These are phyloP conservation scores for Psittacula derbiana DNA, from an alignment of 2,797 vertebrate species.

Conservation along the genomic window DNA sequence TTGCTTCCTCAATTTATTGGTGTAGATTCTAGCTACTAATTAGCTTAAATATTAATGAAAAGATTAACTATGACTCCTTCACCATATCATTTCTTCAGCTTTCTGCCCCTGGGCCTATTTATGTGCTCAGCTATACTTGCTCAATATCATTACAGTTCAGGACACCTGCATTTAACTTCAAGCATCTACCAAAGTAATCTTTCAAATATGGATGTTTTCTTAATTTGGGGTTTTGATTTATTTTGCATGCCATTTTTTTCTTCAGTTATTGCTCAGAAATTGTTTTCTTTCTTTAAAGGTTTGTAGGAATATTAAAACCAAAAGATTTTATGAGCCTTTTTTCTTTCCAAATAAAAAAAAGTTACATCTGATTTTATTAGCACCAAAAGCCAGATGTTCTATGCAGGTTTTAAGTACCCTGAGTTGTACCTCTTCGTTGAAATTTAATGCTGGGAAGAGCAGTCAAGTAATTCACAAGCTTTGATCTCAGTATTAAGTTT, in stretches of 20 bases:
- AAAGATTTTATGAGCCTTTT: background rate
- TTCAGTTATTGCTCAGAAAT: background rate
- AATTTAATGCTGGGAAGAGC: constrained; percentile 34
- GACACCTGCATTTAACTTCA: background rate
- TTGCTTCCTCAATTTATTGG: constrained; percentile 19
- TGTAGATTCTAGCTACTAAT: constrained; percentile 26
- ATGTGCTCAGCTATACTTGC: background rate
- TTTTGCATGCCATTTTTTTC: background rate
- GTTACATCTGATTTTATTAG: constrained; percentile 14
- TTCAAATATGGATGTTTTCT: background rate
- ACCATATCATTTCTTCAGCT: background rate
- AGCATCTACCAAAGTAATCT: background rate
- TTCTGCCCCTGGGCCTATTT: constrained; percentile 17
- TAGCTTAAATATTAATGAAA: constrained; percentile 48
- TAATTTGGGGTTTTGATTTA: background rate
- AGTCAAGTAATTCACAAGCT: constrained; percentile 21
- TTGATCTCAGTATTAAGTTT: background rate
- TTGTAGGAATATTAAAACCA: background rate
- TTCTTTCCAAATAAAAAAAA: background rate
- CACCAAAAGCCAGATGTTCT: constrained; percentile 56
- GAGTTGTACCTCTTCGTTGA: background rate
- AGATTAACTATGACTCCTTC: constrained; percentile 47
- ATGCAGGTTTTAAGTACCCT: constrained; percentile 3
- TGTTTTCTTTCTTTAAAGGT: background rate
- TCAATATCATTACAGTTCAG: background rate